Evolutionary conservation across 2,888 invertebrate genomes (phyloP), one percentile per base, ranked within the genome.

Genomic region (Epicampocera succincta): DNA sequence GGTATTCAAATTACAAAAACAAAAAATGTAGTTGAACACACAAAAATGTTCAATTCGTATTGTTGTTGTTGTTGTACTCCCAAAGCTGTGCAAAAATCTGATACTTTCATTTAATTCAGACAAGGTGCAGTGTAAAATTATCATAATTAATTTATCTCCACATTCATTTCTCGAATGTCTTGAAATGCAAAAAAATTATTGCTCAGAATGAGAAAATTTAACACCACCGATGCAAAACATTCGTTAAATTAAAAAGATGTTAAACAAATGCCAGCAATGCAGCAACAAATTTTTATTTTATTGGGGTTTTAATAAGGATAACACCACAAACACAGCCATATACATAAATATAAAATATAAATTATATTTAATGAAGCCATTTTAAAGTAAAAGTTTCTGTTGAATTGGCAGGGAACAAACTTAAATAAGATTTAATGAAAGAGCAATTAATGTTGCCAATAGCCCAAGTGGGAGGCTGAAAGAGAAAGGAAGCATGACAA

Each of bases 361-460:
- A 63, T 77, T 77, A 63, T 69, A 56, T 63, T 54, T 69, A 40
- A 61, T 38, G 61, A 61, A 61, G 25, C 61, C 69, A 61, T 68
- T 69, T 38, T 52, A 69, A 76, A 61, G 61, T 77, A 63, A 77
- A 77, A 63, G 54, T 77, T 77, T 71, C 56, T 29, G 50, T 19
- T 61, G 6, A 60, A 58, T 52, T 33, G 54, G 2, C 33, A 44
- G 15, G 3, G n/a, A 73, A 29, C n/a, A 66, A 15, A 12, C 19
- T 2, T 58, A 42, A 38, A 25, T n/a, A 38, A 40, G 17, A 46
- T 48, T 56, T 33, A 65, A 48, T 65, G 48, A 48, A 56, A 46
- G n/a, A 48, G 56, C 33, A 63, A 73, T 42, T 52, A 54, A 54
- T 63, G 21, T 17, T 15, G n/a, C 8, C n/a, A n/a, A 38, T 19